phyloP scores from a whole-genome alignment of 2,797 vertebrate genomes.

The Apogon talboti region DNA sequence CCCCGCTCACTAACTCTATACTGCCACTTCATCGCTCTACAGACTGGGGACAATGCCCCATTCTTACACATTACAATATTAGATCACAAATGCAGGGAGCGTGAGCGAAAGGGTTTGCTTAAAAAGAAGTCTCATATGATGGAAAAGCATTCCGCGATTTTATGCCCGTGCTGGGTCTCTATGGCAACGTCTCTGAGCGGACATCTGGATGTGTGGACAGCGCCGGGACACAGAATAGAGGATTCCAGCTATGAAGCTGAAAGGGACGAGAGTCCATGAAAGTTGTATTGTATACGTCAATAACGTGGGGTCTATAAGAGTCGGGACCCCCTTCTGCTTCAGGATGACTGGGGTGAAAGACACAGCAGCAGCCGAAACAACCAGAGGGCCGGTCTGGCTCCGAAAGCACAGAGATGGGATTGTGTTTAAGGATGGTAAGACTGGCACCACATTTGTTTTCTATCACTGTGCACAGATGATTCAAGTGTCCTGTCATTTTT shows the following conservation, averaged over 20 bases:
- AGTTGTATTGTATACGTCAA: conserved; percentile 78
- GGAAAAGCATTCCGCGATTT: conserved; percentile 70
- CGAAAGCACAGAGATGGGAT: conserved; percentile 66
- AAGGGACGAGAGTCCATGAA: conserved; percentile 77
- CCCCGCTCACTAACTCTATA: conserved; percentile 61
- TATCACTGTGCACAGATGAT: conserved; percentile 76
- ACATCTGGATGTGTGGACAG: conserved; percentile 79
- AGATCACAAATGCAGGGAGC: conserved; percentile 58
- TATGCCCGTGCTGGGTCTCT: conserved; percentile 67
- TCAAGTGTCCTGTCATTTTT: conserved; percentile 83
- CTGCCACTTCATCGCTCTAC: conserved; percentile 64
- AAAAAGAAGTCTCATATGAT: conserved; percentile 64
- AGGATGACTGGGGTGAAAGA: conserved; percentile 54
- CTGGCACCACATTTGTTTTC: conserved; percentile 78
- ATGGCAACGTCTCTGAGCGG: conserved; percentile 72
- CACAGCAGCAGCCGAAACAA: conserved; percentile 51
- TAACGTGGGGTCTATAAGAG: conserved; percentile 65
- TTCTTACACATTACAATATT: conserved; percentile 73
- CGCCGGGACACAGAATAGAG: conserved; percentile 71
- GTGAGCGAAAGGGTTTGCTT: conserved; percentile 50
- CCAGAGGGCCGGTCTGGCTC: conserved; percentile 42
- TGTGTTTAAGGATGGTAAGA: conserved; percentile 66
- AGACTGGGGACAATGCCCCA: conserved; percentile 73
- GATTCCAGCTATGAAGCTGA: conserved; percentile 79
- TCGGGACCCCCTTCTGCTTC: conserved; percentile 55